A percentile compares a stretch with the other conserved stretches of the same genome.
Evolutionary conservation across 1,140 invertebrate species (phyloP).

Genomic region (Drosophila virilis): DNA sequence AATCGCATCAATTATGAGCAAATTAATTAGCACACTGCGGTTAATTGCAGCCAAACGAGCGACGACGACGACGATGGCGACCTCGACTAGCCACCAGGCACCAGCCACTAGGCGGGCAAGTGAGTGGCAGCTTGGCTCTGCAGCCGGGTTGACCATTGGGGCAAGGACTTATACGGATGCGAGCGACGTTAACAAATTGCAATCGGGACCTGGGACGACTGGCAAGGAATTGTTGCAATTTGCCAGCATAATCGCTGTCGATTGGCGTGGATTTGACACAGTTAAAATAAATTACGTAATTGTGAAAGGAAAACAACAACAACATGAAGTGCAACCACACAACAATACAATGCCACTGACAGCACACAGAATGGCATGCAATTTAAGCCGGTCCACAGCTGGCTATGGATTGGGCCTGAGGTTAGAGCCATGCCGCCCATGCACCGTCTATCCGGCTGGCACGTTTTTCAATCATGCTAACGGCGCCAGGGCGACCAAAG

Average conservation of each 20-base stretch:
- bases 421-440: slow-evolving; percentile 16
- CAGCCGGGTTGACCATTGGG: neutral
- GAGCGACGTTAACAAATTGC: slow-evolving; percentile 77
- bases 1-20: slow-evolving; percentile 82
- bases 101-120: neutral
- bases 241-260: slow-evolving; percentile 80
- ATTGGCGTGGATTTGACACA: slow-evolving; percentile 81
- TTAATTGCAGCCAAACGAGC: slow-evolving; percentile 78
- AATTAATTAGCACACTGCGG: slow-evolving; percentile 81
- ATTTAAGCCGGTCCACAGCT: slow-evolving; percentile 49
- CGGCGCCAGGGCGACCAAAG: slow-evolving; percentile 57
- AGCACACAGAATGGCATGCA: slow-evolving; percentile 59
- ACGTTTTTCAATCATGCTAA: slow-evolving; percentile 82
- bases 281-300: slow-evolving; percentile 83
- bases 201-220: slow-evolving; percentile 31
- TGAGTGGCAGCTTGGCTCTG: slow-evolving; percentile 18
- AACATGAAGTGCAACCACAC: slow-evolving; percentile 28
- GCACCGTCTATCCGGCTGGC: slow-evolving; percentile 26
- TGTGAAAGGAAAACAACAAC: slow-evolving; percentile 53
- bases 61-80: neutral
- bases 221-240: slow-evolving; percentile 75
- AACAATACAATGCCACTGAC: slow-evolving; percentile 62
- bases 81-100: neutral
- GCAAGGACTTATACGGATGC: slow-evolving; percentile 48
- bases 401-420: slow-evolving; percentile 30